These are phyloP conservation scores for Anhinga anhinga DNA, from an alignment of 2,113 vertebrate genomes.

Conservation along the genomic window DNA sequence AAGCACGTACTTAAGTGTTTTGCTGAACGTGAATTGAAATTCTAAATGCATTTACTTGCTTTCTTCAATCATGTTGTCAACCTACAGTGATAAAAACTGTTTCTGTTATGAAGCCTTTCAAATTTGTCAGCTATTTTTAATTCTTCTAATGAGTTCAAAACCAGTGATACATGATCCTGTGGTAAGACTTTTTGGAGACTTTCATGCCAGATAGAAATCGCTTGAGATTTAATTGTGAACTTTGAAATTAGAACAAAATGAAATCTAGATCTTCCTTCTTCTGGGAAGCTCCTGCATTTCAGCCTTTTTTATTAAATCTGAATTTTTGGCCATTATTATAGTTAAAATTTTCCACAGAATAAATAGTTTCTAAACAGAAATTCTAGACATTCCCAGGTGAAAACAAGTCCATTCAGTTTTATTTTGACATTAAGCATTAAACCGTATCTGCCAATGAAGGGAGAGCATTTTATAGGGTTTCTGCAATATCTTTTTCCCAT, in stretches of 20 bases:
- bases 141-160: not conserved
- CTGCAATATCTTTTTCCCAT: not conserved
- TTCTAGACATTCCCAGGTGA: not conserved
- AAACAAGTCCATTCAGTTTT: not conserved
- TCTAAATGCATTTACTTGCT: not conserved
- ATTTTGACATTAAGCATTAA: not conserved
- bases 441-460: not conserved
- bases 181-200: not conserved
- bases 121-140: not conserved
- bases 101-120: not conserved
- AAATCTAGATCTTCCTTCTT: not conserved
- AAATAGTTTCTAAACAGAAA: not conserved
- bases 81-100: not conserved
- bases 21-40: conserved; percentile 4
- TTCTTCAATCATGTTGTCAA: not conserved
- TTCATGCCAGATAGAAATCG: not conserved
- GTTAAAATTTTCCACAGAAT: not conserved
- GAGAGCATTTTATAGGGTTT: not conserved
- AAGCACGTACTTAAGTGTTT: not conserved
- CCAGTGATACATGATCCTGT: not conserved
- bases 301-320: not conserved
- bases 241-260: not conserved
- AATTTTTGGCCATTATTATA: not conserved
- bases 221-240: not conserved
- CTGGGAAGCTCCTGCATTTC: not conserved